Conservation (phyloP, 1,140 invertebrate genomes). For the Thrips palmi region DNA sequence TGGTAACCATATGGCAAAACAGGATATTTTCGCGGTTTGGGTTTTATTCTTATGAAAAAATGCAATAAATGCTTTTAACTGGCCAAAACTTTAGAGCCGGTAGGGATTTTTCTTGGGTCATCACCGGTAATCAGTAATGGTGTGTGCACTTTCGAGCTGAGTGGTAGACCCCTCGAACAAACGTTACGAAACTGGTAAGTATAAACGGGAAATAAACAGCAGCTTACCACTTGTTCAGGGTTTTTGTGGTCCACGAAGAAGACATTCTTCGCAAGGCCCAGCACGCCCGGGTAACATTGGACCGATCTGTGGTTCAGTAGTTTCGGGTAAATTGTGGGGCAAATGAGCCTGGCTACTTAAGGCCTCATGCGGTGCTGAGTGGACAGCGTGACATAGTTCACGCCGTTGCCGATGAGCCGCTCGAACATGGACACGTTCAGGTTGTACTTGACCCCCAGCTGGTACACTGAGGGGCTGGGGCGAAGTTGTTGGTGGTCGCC, state of each 20-base stretch:
- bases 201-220: too few species aligned
- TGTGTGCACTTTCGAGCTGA: too few species aligned
- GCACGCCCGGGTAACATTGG: slow-evolving; percentile 25
- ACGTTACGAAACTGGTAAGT: too few species aligned
- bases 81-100: too few species aligned
- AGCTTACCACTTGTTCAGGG: slow-evolving; percentile 26
- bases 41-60: too few species aligned
- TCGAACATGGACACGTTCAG: slow-evolving; percentile 57
- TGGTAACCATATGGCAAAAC: too few species aligned
- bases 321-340: slow-evolving; percentile 37
- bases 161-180: too few species aligned
- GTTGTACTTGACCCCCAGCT: slow-evolving; percentile 34
- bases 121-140: too few species aligned
- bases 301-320: slow-evolving; percentile 35
- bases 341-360: slow-evolving; percentile 36
- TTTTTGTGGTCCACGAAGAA: slow-evolving; percentile 40
- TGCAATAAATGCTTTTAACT: too few species aligned
- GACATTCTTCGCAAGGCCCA: slow-evolving; percentile 30
- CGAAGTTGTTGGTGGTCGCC: slow-evolving; percentile 62
- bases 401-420: slow-evolving; percentile 38
- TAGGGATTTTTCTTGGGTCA: too few species aligned
- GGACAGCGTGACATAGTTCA: slow-evolving; percentile 29
- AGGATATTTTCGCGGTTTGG: too few species aligned
- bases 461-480: slow-evolving; percentile 38
- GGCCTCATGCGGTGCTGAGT: slow-evolving; percentile 49